Evolutionary conservation across 2,797 vertebrate species (phyloP).

Genomic region (Labroides dimidiatus): DNA sequence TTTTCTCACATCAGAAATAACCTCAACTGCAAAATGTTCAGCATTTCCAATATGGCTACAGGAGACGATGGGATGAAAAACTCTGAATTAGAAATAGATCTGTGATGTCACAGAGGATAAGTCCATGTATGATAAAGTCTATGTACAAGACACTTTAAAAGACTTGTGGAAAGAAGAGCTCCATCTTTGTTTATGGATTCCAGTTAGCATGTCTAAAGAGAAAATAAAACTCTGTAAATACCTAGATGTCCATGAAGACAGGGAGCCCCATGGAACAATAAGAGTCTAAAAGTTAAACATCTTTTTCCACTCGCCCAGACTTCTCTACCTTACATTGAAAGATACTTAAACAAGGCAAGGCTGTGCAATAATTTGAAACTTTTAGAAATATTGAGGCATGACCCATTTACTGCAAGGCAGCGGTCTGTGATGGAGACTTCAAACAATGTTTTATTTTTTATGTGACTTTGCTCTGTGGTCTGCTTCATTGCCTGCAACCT

Average conservation of each 20-base stretch:
- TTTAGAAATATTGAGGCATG: constrained; percentile 73
- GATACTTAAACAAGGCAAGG: constrained; percentile 68
- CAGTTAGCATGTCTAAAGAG: not conserved
- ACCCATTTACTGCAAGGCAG: constrained; percentile 70
- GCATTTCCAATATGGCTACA: too few relatives aligned
- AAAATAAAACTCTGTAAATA: not conserved
- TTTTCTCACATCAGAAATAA: too few relatives aligned
- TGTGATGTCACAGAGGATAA: too few relatives aligned
- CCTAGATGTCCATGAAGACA: constrained; percentile 10
- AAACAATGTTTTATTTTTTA: constrained; percentile 65
- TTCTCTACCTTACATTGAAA: constrained; percentile 62
- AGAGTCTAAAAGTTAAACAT: constrained; percentile 19
- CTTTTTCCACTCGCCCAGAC: constrained; percentile 46
- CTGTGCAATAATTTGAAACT: constrained; percentile 79
- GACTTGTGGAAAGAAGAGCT: too few relatives aligned
- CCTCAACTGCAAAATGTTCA: too few relatives aligned
- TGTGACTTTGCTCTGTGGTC: constrained; percentile 61
- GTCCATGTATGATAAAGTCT: too few relatives aligned
- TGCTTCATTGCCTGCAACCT: constrained; percentile 55
- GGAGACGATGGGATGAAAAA: too few relatives aligned
- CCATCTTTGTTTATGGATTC: too few relatives aligned
- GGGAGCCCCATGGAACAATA: constrained; percentile 38
- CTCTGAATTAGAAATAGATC: too few relatives aligned
- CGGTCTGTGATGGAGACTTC: constrained; percentile 61
- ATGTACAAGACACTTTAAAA: too few relatives aligned